Base-by-base conservation (phyloP, 2,797 vertebrate genomes). In the Apogon talboti region DNA sequence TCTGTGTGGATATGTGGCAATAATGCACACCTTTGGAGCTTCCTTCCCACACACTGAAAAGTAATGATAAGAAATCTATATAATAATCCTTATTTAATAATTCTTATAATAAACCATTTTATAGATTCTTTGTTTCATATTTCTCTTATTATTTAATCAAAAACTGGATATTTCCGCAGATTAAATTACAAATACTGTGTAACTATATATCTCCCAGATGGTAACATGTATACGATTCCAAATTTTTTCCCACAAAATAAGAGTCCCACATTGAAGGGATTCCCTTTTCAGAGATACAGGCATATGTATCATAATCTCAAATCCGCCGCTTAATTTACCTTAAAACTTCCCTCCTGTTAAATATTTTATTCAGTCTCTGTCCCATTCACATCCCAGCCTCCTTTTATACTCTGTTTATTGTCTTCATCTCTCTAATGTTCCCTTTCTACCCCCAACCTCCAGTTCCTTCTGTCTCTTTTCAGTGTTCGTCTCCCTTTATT, bases 401-500 rank as follows among this genome's bases (percentile, higher is more conserved):
- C 19, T 81, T 51, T 77, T 58, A 28, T 41, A 24, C 50, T 74
- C 18, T 40, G 10, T 68, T 67, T 69, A 65, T 78, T 69, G 45
- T 79, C 37, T 45, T 79, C 37, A 53, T 84, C 56, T 71, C 45
- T 80, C 63, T 80, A 45, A 61, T 76, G 62, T 79, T 81, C 45
- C 21, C 48, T 68, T 33, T 51, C 56, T 67, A 48, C 62, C 59
- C 67, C 65, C 50, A 78, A 62, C 69, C 58, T 74, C 58, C 24
- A 52, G 73, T 75, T 57, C 54, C 51, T 60, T 67, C 49, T 51
- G 35, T 69, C 47, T 54, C 47, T 62, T 69, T 46, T 35, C 74
- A 80, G 80, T 84, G 71, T 79, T 79, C 46, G 53, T 71, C 44
- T 61, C 46, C 40, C 71, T 33, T 74, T 62, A 51, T 72, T 78